Evolutionary conservation across 2,113 vertebrate species (phyloP).

Genomic region (Entelurus aequoreus): DNA sequence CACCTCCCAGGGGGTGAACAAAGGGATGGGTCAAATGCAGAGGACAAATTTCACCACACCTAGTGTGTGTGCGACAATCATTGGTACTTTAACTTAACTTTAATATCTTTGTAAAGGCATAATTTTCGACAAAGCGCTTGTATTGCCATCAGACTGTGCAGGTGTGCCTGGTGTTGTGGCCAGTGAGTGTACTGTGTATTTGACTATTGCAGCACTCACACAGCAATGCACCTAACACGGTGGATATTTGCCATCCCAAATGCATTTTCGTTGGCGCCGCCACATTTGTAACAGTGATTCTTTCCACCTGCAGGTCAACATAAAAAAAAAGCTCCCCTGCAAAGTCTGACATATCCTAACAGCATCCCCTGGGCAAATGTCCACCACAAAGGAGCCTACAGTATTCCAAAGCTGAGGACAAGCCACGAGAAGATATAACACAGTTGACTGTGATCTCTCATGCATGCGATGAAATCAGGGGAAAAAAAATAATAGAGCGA

Average conservation of each 20-base stretch:
- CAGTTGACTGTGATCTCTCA: conserved; percentile 56
- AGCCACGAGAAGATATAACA: conserved; percentile 35
- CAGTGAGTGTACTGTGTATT: not conserved
- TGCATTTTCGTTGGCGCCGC: not conserved
- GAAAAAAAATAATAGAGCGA: conserved; percentile 11
- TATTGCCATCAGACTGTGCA: not conserved
- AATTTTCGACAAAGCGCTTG: not conserved
- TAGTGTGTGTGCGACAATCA: too few relatives aligned
- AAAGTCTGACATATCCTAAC: conserved; percentile 10
- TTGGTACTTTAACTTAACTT: too few relatives aligned
- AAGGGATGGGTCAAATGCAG: too few relatives aligned
- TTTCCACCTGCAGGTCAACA: conserved; percentile 5
- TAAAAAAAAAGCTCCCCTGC: conserved; percentile 7
- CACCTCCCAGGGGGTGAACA: too few relatives aligned
- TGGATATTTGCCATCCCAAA: not conserved
- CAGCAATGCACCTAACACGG: not conserved
- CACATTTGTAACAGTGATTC: not conserved
- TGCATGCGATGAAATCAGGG: conserved; percentile 36
- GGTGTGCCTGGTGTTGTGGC: not conserved
- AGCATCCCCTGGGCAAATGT: conserved; percentile 31
- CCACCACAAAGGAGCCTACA: conserved; percentile 26
- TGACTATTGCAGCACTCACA: not conserved
- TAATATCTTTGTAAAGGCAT: not conserved
- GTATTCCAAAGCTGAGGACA: conserved; percentile 25
- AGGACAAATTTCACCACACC: too few relatives aligned